Evolutionary conservation across 2,113 vertebrate species (phyloP).

Genomic region (Lipophrys pholis): DNA sequence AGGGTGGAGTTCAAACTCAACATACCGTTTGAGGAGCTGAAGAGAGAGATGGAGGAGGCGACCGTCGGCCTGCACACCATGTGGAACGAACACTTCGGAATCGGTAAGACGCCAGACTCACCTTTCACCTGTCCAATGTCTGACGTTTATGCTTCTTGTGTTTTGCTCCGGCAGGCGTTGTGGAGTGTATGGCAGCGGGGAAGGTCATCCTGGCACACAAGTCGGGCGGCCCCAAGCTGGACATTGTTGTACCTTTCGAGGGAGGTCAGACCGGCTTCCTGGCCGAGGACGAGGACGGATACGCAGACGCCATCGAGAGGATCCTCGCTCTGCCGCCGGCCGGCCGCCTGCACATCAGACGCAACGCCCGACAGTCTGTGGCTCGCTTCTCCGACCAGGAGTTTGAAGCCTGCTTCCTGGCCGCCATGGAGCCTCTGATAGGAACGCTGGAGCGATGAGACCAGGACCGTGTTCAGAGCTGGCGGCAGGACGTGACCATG

Average conservation of each 20-base stretch:
- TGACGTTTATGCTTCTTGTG: too few relatives aligned
- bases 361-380: constrained; percentile 87
- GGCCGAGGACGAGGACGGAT: constrained; percentile 89
- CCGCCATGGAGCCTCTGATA: constrained; percentile 81
- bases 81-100: constrained; percentile 98
- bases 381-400: constrained; percentile 91
- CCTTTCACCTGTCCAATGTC: too few relatives aligned
- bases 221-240: constrained; percentile 93
- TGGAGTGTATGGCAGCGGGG: constrained; percentile 98
- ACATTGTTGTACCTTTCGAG: constrained; percentile 90
- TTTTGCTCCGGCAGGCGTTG: constrained; percentile 84
- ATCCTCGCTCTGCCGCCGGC: constrained; percentile 87
- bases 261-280: constrained; percentile 89
- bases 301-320: constrained; percentile 87
- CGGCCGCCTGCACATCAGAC: constrained; percentile 85
- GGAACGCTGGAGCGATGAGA: constrained; percentile 57
- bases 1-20: constrained; percentile 90
- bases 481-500: too few relatives aligned
- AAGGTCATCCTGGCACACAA: constrained; percentile 92
- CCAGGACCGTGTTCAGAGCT: too few relatives aligned
- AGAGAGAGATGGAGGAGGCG: constrained; percentile 86
- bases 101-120: constrained; percentile 74
- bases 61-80: constrained; percentile 95
- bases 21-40: constrained; percentile 90
- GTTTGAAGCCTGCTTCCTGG: constrained; percentile 89